A percentile compares a stretch with the other conserved stretches of the same genome.
Conservation (phyloP, 1,140 invertebrate genomes). For the Wiebesia pumilae region DNA sequence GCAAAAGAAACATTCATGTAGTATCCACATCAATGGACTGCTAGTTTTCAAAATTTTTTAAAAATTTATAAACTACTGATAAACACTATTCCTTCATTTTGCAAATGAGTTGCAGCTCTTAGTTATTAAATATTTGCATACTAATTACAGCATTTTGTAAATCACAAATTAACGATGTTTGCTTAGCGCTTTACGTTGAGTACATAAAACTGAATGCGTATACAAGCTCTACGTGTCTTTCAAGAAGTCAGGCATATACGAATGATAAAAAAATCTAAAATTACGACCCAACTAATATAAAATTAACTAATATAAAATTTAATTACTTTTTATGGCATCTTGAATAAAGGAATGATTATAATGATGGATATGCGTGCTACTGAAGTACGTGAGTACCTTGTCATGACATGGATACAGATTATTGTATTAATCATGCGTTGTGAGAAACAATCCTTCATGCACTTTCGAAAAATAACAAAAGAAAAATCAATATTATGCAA, state of each 20-base stretch:
- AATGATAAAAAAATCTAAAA: background rate
- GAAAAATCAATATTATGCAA: slow-evolving; percentile 14
- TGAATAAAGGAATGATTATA: background rate
- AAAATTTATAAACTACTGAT: background rate
- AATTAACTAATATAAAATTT: background rate
- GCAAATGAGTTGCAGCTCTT: background rate
- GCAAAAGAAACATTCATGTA: slow-evolving; percentile 70
- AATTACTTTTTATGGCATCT: background rate
- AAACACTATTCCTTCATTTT: background rate
- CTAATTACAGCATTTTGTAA: slow-evolving; percentile 9
- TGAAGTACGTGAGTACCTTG: slow-evolving; percentile 15
- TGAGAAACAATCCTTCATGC: slow-evolving; percentile 41
- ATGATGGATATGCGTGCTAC: slow-evolving; percentile 32
- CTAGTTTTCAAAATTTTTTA: slow-evolving; percentile 16
- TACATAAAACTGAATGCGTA: slow-evolving; percentile 2
- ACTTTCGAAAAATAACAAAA: slow-evolving; percentile 17
- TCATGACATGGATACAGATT: slow-evolving; percentile 46
- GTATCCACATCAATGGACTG: slow-evolving; percentile 45
- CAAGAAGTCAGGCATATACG: background rate
- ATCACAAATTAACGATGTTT: background rate
- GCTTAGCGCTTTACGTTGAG: background rate
- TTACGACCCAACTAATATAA: background rate
- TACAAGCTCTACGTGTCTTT: slow-evolving; percentile 32
- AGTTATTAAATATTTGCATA: slow-evolving; percentile 1
- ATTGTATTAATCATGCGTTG: slow-evolving; percentile 38